Base-by-base conservation (phyloP, 2,113 vertebrate genomes). In the Henicopernis longicauda region DNA sequence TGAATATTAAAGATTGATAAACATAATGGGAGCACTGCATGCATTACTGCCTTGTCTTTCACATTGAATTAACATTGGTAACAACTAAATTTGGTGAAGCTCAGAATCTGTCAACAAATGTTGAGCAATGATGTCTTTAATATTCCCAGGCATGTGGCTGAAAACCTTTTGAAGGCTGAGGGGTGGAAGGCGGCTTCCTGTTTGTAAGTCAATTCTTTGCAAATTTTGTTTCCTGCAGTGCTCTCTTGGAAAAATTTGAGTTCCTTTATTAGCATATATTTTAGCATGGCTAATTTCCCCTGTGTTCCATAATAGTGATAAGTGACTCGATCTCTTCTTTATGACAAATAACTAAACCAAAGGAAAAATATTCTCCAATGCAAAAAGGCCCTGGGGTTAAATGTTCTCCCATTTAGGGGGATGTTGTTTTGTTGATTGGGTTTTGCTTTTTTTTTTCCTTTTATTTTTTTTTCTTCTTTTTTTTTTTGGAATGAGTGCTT, bases 201-300 rank as follows among this genome's bases (percentile, higher is more conserved):
- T 97, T 98, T 98, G 97, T 98, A 98, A 98, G 97, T 98, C 97
- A 97, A 95, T 97, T 98, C 97, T 98, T 98, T 97, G 97, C 96
- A 96, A 97, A 96, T 98, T 97, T 98, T 97, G 98, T 98, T 98
- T 97, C 95, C 97, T 96, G 96, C 96, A 95, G 96, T 97, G 97
- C 98, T 98, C 98, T 98, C 98, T 97, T 98, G 97, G 97, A 97
- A 97, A 95, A 96, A 95, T 94, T 96, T 90, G 92, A 97, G 97
- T 98, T 98, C 96, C 95, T 98, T 97, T 97, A 96, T 98, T 97
- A 96, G 95, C 97, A 81, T 97, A 96, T 97, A 94, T 97, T 97
- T 97, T 93, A 96, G 97, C 97, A 98, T 91, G 91, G 96, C 96
- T 97, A 74, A 95, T 98, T 98, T 98, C 97, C 97, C 96, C 97